phyloP scores from a whole-genome alignment of 2,888 invertebrate species.

The Apotomis turbidana region DNA sequence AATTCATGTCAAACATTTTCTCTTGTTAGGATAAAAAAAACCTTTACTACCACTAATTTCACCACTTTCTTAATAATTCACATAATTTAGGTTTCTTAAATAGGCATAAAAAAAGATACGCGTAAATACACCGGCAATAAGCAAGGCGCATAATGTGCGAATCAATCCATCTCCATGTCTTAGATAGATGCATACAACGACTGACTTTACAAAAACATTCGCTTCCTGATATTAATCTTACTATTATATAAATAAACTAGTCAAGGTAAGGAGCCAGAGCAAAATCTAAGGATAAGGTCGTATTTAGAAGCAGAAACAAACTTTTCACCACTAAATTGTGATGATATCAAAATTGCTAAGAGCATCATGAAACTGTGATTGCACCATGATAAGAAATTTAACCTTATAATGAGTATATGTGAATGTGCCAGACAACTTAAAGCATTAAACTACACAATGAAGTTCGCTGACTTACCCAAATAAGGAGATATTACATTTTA shows the following conservation, averaged over 20 bases:
- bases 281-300: background rate
- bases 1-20: no score
- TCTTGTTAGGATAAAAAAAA: no score
- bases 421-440: background rate
- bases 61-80: no score
- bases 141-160: no score
- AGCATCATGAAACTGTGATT: conserved; percentile 30
- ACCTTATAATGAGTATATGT: background rate
- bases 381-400: conserved; percentile 41
- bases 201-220: background rate
- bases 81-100: no score
- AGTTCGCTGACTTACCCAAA: conserved; percentile 25
- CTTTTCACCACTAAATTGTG: background rate
- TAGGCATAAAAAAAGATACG: no score
- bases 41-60: no score
- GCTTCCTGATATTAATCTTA: background rate
- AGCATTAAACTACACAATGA: background rate
- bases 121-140: no score
- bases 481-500: background rate
- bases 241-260: background rate
- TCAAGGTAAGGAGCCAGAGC: no score
- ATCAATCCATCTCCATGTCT: no score
- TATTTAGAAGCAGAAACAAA: conserved; percentile 10
- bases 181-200: no score
- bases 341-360: conserved; percentile 6